Evolutionary conservation across 2,797 vertebrate species (phyloP), one percentile per base, ranked within the genome.

Genomic region (Carapus acus): DNA sequence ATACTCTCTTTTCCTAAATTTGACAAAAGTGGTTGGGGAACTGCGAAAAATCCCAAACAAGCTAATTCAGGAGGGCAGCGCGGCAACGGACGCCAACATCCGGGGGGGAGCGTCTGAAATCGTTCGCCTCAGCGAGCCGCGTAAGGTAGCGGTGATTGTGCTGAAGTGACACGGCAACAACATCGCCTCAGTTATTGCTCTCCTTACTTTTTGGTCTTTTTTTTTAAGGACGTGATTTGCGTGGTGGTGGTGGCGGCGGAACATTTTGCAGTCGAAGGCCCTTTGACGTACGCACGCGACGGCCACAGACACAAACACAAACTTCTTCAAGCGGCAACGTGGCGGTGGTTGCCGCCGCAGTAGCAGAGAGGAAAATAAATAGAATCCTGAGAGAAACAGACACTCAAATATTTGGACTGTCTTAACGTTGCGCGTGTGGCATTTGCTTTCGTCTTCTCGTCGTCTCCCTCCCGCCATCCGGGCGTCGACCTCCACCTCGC

Each of bases 301-400:
- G 58, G 71, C 75, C 73, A 69, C 62, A 71, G 49, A 64, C 45
- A 67, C 71, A 65, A 49, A 69, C 69, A 70, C 56, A 64, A 58
- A 65, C 65, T 40, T 60, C 61, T 45, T 27, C 52, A 65, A 78
- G 58, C 73, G 55, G 65, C 54, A 74, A 51, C 38, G 33, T 51
- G 68, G 73, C 69, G 61, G 57, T 67, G 62, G n/a, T 58, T 68
- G 74, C 76, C 60, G 56, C 63, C 41, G 67, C 61, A 75, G 77
- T 73, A 78, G 70, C 67, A 72, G 73, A 71, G 62, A 67, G 54
- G 69, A 78, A n/a, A 84, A 85, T 85, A 83, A 83, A 85, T 84
- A 86, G 64, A 52, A 85, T 85, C 83, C 85, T 86, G 83, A 87
- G 84, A 84, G 71, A 85, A 76, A 78, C 58, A 80, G 74, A 77